Evolutionary conservation across 2,113 vertebrate species (phyloP).

Genomic region (Galeopterus variegatus): DNA sequence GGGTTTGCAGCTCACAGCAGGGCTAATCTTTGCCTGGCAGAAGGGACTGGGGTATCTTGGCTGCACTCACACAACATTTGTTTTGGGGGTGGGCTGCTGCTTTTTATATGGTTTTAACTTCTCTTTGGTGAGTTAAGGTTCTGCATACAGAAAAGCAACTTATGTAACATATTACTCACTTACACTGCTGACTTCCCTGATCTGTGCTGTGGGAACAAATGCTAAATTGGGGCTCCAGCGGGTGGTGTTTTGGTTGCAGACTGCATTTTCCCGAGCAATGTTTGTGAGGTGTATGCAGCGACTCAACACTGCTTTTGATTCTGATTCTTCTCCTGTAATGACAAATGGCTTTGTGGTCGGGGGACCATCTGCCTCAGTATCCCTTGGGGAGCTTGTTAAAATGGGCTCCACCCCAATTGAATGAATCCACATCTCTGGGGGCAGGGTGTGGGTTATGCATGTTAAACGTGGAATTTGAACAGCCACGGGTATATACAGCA

Average conservation of each 20-base stretch:
- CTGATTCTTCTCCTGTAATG: background rate
- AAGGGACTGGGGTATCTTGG: background rate
- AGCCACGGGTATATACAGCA: background rate
- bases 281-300: background rate
- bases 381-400: constrained; percentile 79
- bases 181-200: constrained; percentile 61
- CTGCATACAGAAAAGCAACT: constrained; percentile 76
- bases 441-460: background rate
- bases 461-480: background rate
- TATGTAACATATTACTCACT: constrained; percentile 75
- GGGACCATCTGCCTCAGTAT: constrained; percentile 69
- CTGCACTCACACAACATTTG: background rate
- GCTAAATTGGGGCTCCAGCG: constrained; percentile 51
- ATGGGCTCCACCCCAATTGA: background rate
- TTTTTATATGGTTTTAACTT: constrained; percentile 69
- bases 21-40: background rate
- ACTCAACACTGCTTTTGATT: background rate
- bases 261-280: background rate
- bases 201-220: constrained; percentile 64
- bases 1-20: background rate
- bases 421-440: background rate
- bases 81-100: constrained; percentile 73
- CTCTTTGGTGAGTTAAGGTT: constrained; percentile 55
- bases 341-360: background rate
- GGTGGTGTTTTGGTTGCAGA: constrained; percentile 57